Percentiles rank a stretch among this genome's conserved stretches.
These are phyloP conservation scores for Psettodes erumei DNA, from an alignment of 2,113 vertebrate genomes.

Conservation along the genomic window DNA sequence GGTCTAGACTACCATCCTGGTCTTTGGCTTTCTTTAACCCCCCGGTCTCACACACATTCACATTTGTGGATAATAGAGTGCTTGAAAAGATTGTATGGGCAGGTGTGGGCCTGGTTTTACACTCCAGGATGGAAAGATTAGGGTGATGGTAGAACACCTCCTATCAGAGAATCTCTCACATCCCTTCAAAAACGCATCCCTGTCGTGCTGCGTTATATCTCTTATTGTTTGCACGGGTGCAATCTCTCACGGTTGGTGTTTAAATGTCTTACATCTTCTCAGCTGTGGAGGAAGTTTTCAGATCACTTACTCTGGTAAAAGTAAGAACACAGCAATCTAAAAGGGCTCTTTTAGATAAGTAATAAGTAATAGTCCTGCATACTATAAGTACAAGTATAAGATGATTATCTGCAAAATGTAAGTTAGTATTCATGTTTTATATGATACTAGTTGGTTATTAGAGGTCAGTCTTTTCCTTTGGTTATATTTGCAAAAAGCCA, in stretches of 20 bases:
- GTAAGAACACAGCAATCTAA: too few species aligned
- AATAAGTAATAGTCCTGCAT: too few species aligned
- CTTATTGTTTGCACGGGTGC: background rate
- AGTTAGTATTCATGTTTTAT: too few species aligned
- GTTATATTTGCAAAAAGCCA: background rate
- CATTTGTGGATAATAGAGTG: conserved; percentile 32
- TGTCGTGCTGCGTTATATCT: background rate
- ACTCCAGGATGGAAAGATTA: conserved; percentile 49
- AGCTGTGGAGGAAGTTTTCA: too few species aligned
- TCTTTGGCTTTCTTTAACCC: conserved; percentile 6
- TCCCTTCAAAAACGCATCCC: conserved; percentile 14
- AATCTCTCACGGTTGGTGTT: background rate
- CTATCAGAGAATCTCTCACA: conserved; percentile 43
- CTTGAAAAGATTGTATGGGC: conserved; percentile 49
- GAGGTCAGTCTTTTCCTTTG: background rate
- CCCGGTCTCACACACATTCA: background rate
- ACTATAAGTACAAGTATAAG: too few species aligned
- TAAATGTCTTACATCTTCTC: background rate
- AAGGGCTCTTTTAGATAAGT: too few species aligned
- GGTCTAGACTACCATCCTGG: background rate
- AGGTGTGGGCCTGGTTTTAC: conserved; percentile 54
- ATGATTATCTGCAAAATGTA: background rate
- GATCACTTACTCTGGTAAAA: too few species aligned
- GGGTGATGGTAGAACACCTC: conserved; percentile 6
- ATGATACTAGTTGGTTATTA: too few species aligned